Base-by-base conservation (phyloP, 2,113 vertebrate genomes). In the Clupea harengus region DNA sequence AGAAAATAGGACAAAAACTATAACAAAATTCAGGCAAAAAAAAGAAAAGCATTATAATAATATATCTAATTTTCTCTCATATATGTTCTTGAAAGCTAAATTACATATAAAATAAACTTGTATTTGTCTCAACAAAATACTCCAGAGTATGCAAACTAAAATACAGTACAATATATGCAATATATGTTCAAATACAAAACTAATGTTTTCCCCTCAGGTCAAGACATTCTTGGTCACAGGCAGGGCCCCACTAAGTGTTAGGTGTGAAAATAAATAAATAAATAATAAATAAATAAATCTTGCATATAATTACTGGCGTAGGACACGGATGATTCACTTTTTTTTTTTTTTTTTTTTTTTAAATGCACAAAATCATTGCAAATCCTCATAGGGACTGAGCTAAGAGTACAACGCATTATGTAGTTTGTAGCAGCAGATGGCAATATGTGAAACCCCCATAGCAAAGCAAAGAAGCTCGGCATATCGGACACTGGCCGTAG, bases 101-200 rank as follows among this genome's bases (percentile, higher is more conserved):
- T 89, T 88, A 93, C 92, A 92, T 93, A 94, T 90, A 95, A 95
- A 95, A 95, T 94, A 92, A 93, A 92, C 85, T 88, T 92, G 83
- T 84, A 47, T 92, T 92, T 93, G 88, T 93, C 88, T 92, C 91
- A 93, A 93, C 91, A 92, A 93, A 92, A 93, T 92, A 92, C 92
- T 91, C 90, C 92, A 92, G 93, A 92, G 92, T n/a, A n/a, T 94
- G 92, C 91, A 93, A 94, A 93, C 88, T 89, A 92, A 91, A 92
- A 92, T 17, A 85, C 89, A 92, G 82, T 50, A 89, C 25, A 50
- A 90, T 89, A 89, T 90, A 93, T 93, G 92, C 93, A 90, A 92
- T 93, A 89, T 81, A 94, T 91, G 92, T 91, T 89, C 85, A 87
- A 88, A 91, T 92, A 93, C 80, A 92, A 93, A 94, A 93, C 75